Conservation (phyloP, 2,113 vertebrate species). For the Hyperopisus bebe region DNA sequence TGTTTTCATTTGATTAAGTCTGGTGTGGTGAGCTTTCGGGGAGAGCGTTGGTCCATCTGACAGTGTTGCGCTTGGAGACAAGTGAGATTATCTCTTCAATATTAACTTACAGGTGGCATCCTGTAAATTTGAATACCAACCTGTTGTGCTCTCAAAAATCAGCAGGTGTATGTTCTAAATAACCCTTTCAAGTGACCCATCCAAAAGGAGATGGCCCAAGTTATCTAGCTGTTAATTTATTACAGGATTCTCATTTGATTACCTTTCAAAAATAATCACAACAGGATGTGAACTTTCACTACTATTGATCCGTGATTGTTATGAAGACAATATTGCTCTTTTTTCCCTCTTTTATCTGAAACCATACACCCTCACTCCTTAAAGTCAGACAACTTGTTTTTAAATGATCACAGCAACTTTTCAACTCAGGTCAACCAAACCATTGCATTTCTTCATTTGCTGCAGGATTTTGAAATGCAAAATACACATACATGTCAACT, state of each 20-base stretch:
- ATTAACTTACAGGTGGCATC: conserved; percentile 8
- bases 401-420: background rate
- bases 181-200: background rate
- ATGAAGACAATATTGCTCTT: no score
- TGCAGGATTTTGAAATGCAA: background rate
- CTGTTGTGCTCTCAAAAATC: background rate
- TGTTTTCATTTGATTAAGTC: conserved; percentile 2
- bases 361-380: background rate
- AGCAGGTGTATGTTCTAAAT: background rate
- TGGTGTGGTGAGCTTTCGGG: background rate
- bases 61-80: background rate
- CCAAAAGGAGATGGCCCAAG: background rate
- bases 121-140: background rate
- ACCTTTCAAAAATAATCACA: background rate
- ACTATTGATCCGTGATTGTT: background rate
- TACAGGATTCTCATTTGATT: background rate
- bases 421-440: background rate
- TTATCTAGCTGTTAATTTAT: background rate
- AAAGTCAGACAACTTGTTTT: background rate
- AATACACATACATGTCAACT: background rate
- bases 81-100: background rate
- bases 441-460: background rate
- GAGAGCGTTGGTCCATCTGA: background rate
- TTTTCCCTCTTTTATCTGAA: background rate
- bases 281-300: conserved; percentile 5